These are phyloP conservation scores for Bovichtus diacanthus DNA, from an alignment of 2,797 vertebrate genomes.

Conservation along the genomic window DNA sequence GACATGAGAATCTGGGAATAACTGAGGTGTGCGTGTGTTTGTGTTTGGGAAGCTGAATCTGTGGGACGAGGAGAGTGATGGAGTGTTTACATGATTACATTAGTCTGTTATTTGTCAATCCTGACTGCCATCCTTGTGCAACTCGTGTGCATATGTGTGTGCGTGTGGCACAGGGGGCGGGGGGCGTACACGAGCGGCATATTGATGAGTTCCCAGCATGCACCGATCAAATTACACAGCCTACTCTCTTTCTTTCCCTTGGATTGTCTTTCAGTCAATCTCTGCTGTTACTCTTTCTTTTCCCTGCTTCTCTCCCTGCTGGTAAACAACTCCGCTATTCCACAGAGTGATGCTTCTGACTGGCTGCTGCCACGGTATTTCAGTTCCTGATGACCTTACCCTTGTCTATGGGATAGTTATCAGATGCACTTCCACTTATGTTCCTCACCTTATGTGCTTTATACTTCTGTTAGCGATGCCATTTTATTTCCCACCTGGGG, in stretches of 20 bases:
- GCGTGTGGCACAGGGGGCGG: neutral
- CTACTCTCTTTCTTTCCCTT: constrained; percentile 29
- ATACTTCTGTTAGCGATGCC: neutral
- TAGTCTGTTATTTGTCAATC: constrained; percentile 53
- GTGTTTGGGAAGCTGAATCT: constrained; percentile 17
- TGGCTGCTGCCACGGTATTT: constrained; percentile 18
- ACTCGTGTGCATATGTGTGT: constrained; percentile 27
- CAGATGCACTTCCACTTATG: constrained; percentile 1
- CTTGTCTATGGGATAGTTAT: constrained; percentile 3
- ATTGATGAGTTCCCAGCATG: constrained; percentile 65
- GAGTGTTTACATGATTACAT: constrained; percentile 56
- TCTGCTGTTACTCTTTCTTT: constrained; percentile 26
- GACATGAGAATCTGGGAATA: neutral
- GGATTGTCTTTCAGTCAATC: constrained; percentile 40
- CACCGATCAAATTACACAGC: constrained; percentile 57
- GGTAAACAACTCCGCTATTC: constrained; percentile 49
- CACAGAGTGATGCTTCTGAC: constrained; percentile 33
- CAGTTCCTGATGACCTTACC: constrained; percentile 40
- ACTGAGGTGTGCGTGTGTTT: neutral
- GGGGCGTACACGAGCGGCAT: constrained; percentile 37
- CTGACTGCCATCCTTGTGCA: constrained; percentile 20
- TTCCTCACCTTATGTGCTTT: neutral
- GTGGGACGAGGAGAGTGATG: constrained; percentile 41
- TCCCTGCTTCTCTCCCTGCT: constrained; percentile 23
- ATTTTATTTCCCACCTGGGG: neutral